Percentiles rank a stretch among this genome's conserved stretches.
These are phyloP conservation scores for Amniataba percoides DNA, from an alignment of 2,797 vertebrate species.

Conservation along the genomic window DNA sequence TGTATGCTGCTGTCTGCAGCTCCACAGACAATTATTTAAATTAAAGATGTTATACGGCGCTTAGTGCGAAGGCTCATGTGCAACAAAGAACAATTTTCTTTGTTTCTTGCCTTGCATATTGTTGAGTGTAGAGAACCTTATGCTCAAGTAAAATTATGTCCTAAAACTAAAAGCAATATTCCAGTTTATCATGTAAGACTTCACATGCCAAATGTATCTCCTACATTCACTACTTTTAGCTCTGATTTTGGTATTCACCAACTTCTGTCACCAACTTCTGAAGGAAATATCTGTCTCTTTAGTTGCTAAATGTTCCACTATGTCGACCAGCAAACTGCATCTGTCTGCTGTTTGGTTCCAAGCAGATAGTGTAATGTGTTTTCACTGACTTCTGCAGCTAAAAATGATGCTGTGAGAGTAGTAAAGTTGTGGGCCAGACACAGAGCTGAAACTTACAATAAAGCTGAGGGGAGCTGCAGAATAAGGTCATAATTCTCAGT, in stretches of 20 bases:
- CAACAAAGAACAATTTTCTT: not conserved
- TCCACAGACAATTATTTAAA: constrained; percentile 34
- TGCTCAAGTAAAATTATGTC: constrained; percentile 1
- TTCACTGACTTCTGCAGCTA: too few species aligned
- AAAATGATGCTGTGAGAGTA: too few species aligned
- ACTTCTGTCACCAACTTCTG: too few species aligned
- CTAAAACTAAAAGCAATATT: not conserved
- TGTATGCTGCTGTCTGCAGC: constrained; percentile 40
- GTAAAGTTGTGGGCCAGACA: too few species aligned
- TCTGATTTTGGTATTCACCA: not conserved
- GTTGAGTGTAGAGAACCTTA: not conserved
- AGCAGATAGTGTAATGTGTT: not conserved
- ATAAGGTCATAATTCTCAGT: too few species aligned
- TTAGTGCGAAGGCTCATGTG: not conserved
- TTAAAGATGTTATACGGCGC: constrained; percentile 11
- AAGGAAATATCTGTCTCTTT: not conserved
- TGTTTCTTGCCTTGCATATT: not conserved
- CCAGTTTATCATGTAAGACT: not conserved
- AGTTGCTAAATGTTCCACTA: not conserved
- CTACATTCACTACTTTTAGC: not conserved
- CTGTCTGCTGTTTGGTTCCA: not conserved
- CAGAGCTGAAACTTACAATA: not conserved
- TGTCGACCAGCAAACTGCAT: not conserved
- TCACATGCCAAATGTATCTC: not conserved
- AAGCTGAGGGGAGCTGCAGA: too few species aligned